A percentile compares a stretch with the other conserved stretches of the same genome.
phyloP scores from a whole-genome alignment of 2,888 invertebrate species.

The Drosophila setosimentum region DNA sequence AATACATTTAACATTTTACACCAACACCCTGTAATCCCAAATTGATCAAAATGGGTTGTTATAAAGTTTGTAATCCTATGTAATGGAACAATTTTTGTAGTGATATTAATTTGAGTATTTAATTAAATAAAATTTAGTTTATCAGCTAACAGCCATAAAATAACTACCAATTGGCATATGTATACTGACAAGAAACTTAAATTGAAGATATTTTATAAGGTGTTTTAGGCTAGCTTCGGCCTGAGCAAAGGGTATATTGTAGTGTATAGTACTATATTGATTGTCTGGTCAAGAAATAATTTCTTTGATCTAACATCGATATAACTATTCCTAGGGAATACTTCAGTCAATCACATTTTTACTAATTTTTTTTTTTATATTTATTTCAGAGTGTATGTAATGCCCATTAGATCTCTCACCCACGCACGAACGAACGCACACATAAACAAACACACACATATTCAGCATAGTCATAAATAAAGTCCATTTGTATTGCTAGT shows the following conservation, averaged over 20 bases:
- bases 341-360: background rate
- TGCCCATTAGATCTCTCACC: constrained; percentile 5
- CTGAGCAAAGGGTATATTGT: background rate
- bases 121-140: background rate
- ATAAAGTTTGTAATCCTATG: background rate
- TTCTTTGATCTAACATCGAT: too few species aligned
- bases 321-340: background rate
- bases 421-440: background rate
- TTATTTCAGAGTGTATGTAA: background rate
- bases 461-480: constrained; percentile 67
- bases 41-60: background rate
- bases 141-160: background rate
- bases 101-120: background rate
- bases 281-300: too few species aligned
- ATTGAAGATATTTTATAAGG: background rate
- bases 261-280: background rate
- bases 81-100: background rate
- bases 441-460: constrained; percentile 6
- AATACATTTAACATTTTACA: background rate
- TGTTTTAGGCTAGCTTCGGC: background rate
- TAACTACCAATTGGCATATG: background rate
- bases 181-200: background rate
- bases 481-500: constrained; percentile 67
- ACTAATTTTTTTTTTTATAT: background rate
- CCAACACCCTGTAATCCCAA: background rate